Evolutionary conservation across 2,888 invertebrate species (phyloP).

Genomic region (Agonopterix arenella): DNA sequence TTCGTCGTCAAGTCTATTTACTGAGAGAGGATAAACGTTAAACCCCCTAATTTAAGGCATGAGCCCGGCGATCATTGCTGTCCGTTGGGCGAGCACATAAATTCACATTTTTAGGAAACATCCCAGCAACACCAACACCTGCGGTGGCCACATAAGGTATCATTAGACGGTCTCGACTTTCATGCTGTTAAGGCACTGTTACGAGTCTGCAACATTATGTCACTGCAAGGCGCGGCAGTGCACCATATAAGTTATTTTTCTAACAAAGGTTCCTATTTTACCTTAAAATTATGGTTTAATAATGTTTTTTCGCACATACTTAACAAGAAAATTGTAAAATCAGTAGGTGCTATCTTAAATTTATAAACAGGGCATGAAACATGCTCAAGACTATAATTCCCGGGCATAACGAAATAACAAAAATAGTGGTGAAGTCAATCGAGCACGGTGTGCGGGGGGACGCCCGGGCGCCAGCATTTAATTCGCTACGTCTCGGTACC

Average conservation of each 20-base stretch:
- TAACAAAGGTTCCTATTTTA: no score
- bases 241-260: conserved; percentile 2
- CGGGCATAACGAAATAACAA: no score
- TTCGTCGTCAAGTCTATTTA: conserved; percentile 61
- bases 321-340: no score
- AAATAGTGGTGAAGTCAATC: no score
- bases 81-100: conserved; percentile 60
- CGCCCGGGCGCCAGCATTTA: no score
- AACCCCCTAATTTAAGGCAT: conserved; percentile 71
- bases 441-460: no score
- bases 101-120: conserved; percentile 70
- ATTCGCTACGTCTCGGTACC: no score
- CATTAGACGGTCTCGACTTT: conserved; percentile 39
- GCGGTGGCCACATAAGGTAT: conserved; percentile 50
- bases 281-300: no score
- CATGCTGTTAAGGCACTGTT: conserved; percentile 3
- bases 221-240: neutral
- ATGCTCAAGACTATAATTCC: no score
- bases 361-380: no score
- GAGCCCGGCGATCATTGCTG: conserved; percentile 69
- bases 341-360: no score
- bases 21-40: conserved; percentile 66
- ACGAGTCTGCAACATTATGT: neutral
- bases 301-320: no score
- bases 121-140: conserved; percentile 46